Base-by-base conservation (phyloP, 2,797 vertebrate genomes). In the Pyrocephalus nanus region DNA sequence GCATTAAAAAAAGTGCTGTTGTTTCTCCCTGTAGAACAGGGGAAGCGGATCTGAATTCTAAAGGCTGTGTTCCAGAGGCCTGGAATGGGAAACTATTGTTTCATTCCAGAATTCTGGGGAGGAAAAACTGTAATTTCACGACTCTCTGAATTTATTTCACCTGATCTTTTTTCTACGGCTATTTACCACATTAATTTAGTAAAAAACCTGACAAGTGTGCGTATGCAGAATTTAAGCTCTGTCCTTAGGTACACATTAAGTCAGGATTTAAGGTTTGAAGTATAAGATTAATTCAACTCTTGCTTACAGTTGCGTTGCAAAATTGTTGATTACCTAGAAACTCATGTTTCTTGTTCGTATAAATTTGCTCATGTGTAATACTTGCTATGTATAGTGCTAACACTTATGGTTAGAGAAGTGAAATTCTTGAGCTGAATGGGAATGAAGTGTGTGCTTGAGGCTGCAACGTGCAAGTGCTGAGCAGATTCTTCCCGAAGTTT, bases 211-310 rank as follows among this genome's bases (percentile, higher is more conserved):
- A 88, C 92, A 88, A 88, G 27, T 76, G 73, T 84, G 70, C 38
- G 1, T 26, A 55, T 45, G 82, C 27, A 27, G 83, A 84, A 76
- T 71, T 95, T 36, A 62, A 86, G 74, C 55, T 66, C 20, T 42
- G 55, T 95, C 97, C 98, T 96, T 97, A 97, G 98, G 97, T 98
- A 96, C 96, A 93, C 92, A 96, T 98, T 98, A 92, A 92, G 47
- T 50, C 92, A 82, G 94, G 83, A 95, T 90, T 95, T 81, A 86
- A 92, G 58, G 61, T 87, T 62, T 73, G 76, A 90, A 83, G 74
- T 71, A 6, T 1, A 88, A 81, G 87, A 93, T 90, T 48, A 90
- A 95, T 93, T 77, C 81, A 77, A 61, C 58, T 88, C 69, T 29
- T 80, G 69, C 92, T 92, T 83, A 88, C 25, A 36, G 75, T 5